Evolutionary conservation across 2,797 vertebrate species (phyloP).

Genomic region (Miichthys miiuy): DNA sequence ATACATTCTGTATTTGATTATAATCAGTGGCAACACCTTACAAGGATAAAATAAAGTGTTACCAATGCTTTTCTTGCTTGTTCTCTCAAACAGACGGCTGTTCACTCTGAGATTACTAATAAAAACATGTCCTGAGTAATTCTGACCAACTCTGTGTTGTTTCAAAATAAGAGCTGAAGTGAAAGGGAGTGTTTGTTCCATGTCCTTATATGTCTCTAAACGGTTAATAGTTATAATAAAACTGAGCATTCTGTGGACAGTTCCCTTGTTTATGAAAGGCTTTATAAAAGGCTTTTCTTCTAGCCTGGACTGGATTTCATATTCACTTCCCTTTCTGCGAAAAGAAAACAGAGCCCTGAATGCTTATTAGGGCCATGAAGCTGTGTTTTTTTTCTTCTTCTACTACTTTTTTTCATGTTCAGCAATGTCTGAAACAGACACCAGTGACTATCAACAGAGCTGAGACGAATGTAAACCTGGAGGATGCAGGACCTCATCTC

Average conservation of each 20-base stretch:
- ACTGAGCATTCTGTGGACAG: slow-evolving; percentile 10
- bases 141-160: background rate
- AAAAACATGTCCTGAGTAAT: background rate
- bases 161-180: background rate
- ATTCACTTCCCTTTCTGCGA: slow-evolving; percentile 66
- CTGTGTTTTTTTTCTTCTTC: background rate
- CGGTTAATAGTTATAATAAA: slow-evolving; percentile 42
- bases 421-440: slow-evolving; percentile 32
- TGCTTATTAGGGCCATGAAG: slow-evolving; percentile 16
- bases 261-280: slow-evolving; percentile 50
- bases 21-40: background rate
- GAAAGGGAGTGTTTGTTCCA: background rate
- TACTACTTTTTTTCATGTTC: background rate
- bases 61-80: background rate
- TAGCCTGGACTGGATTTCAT: slow-evolving; percentile 50
- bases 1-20: background rate
- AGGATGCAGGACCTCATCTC: slow-evolving; percentile 54
- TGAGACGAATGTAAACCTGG: slow-evolving; percentile 64
- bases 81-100: background rate
- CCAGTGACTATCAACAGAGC: slow-evolving; percentile 59
- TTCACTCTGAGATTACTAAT: background rate
- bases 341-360: slow-evolving; percentile 57
- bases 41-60: background rate
- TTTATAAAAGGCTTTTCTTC: slow-evolving; percentile 56
- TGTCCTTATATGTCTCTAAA: slow-evolving; percentile 14